A percentile compares a stretch with the other conserved stretches of the same genome.
Conservation (phyloP, 1,140 invertebrate genomes). For the Sminthurides bifidus region DNA sequence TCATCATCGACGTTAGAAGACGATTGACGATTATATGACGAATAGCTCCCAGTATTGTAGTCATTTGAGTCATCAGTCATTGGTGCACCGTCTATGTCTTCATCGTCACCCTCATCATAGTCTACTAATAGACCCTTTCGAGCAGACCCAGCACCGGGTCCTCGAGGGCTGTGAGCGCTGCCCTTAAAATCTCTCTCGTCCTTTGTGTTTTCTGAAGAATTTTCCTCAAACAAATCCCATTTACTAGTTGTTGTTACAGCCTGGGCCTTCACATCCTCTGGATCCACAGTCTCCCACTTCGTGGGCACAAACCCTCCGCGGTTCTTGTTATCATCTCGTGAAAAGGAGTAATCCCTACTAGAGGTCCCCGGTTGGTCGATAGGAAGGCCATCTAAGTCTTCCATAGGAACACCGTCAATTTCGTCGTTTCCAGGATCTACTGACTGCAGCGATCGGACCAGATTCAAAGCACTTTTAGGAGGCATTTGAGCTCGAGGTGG, state of each 20-base stretch:
- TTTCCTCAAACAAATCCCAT: constrained; percentile 61
- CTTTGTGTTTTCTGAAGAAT: constrained; percentile 38
- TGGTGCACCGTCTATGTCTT: constrained; percentile 34
- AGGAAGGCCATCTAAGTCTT: constrained; percentile 73
- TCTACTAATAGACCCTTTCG: neutral
- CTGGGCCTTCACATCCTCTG: constrained; percentile 69
- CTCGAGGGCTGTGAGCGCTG: neutral
- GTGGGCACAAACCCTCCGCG: constrained; percentile 59
- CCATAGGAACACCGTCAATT: constrained; percentile 66
- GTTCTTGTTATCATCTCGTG: constrained; percentile 17
- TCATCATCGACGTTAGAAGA: constrained; percentile 32
- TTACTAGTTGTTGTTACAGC: constrained; percentile 72
- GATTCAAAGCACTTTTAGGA: constrained; percentile 27
- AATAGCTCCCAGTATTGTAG: constrained; percentile 3
- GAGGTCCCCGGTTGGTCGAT: constrained; percentile 47
- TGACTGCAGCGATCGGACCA: constrained; percentile 25
- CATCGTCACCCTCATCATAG: constrained; percentile 30
- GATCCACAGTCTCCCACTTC: constrained; percentile 91
- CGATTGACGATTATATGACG: neutral
- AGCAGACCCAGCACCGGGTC: constrained; percentile 4
- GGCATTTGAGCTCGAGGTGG: constrained; percentile 29
- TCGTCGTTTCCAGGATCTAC: constrained; percentile 40
- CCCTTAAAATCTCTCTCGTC: constrained; percentile 2
- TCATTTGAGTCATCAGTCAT: constrained; percentile 30
- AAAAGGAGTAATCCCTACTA: constrained; percentile 5